Percentiles rank a stretch among this genome's conserved stretches.
Conservation (phyloP, 2,888 invertebrate species). For the Minunthozetes semirufus region DNA sequence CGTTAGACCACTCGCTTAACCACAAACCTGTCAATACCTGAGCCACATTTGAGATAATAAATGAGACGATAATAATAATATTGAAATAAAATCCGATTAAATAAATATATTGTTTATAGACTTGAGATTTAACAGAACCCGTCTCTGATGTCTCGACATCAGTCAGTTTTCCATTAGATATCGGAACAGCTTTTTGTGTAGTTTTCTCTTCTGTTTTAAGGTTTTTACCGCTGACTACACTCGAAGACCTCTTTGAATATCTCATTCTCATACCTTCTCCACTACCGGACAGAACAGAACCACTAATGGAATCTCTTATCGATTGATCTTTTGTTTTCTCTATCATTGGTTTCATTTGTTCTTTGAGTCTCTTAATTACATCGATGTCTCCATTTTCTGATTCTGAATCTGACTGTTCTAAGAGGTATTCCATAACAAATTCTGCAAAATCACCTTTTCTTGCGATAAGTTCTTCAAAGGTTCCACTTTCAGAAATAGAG, state of each 20-base stretch:
- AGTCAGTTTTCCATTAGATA: conserved; percentile 34
- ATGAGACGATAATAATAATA: conserved; percentile 18
- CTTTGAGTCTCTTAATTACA: conserved; percentile 20
- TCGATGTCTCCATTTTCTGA: background rate
- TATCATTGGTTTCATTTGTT: conserved; percentile 30
- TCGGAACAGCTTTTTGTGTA: background rate
- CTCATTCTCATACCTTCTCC: background rate
- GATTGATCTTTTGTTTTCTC: background rate
- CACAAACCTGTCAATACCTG: conserved; percentile 38
- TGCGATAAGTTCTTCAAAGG: conserved; percentile 76
- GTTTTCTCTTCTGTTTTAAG: background rate
- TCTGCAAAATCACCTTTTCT: conserved; percentile 59
- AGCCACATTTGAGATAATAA: conserved; percentile 21
- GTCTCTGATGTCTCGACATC: conserved; percentile 50
- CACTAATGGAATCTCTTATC: background rate
- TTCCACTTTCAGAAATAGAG: conserved; percentile 76
- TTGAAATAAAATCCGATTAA: conserved; percentile 33
- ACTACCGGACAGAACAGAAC: background rate
- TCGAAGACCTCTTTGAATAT: background rate
- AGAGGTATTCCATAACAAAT: conserved; percentile 51
- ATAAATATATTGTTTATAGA: conserved; percentile 35
- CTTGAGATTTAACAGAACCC: conserved; percentile 41
- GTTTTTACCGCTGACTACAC: conserved; percentile 3
- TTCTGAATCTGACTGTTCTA: conserved; percentile 37
- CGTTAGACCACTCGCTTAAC: conserved; percentile 43